Percentiles rank a stretch among this genome's conserved stretches.
Evolutionary conservation across 2,888 invertebrate genomes (phyloP).

Genomic region (Watsonalla cultraria): DNA sequence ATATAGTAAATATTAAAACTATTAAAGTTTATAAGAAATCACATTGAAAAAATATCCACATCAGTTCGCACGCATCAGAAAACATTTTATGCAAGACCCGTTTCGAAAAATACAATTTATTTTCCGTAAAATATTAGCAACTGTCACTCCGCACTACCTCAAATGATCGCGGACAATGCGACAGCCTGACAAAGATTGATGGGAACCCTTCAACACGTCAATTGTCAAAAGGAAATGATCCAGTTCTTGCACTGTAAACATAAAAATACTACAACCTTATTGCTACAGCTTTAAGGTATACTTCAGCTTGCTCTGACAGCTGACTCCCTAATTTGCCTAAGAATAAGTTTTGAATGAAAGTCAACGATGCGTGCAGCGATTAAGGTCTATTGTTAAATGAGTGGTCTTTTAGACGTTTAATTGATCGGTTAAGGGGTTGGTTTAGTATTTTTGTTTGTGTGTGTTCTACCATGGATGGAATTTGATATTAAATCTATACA

Average conservation of each 20-base stretch:
- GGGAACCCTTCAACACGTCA: slow-evolving; percentile 44
- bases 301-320: slow-evolving; percentile 15
- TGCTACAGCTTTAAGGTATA: slow-evolving; percentile 6
- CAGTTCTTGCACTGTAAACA: slow-evolving; percentile 26
- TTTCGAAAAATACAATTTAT: slow-evolving; percentile 1
- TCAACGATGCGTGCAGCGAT: slow-evolving; percentile 28
- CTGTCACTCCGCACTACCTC: slow-evolving; percentile 12
- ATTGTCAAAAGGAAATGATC: slow-evolving; percentile 54
- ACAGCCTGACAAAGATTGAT: slow-evolving; percentile 44
- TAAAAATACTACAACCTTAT: slow-evolving; percentile 12
- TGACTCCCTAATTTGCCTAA: slow-evolving; percentile 42
- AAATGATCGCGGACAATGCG: slow-evolving; percentile 10
- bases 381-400: slow-evolving; percentile 26
- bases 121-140: not conserved
- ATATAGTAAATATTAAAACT: no score
- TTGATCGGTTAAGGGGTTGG: slow-evolving; percentile 20
- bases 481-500: no score
- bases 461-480: no score
- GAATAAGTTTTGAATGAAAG: slow-evolving; percentile 34
- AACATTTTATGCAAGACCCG: not conserved
- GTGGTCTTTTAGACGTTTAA: slow-evolving; percentile 22
- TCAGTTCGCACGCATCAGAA: no score
- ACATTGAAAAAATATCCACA: no score
- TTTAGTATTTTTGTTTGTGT: slow-evolving; percentile 1
- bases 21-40: no score